These are phyloP conservation scores for Notarius quadriscutis DNA, from an alignment of 2,113 vertebrate species.

Conservation along the genomic window DNA sequence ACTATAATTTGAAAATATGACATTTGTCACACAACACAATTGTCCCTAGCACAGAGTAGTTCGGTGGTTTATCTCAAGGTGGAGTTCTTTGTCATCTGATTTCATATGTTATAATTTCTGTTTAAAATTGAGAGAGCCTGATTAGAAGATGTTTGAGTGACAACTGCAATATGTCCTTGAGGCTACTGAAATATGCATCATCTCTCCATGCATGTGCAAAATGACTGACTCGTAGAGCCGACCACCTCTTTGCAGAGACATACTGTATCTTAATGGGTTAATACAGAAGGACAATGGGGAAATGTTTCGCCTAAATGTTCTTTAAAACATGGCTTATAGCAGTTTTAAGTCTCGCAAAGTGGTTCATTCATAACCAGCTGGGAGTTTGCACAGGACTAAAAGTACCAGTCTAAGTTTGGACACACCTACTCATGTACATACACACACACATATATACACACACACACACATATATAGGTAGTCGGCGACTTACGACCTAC, in stretches of 20 bases:
- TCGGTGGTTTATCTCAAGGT: not conserved
- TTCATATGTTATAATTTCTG: not conserved
- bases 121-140: not conserved
- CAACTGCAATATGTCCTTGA: not conserved
- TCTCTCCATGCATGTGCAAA: not conserved
- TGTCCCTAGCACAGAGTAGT: not conserved
- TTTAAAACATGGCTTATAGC: not conserved
- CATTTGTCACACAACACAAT: not conserved
- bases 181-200: not conserved
- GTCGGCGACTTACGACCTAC: no score
- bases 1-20: not conserved
- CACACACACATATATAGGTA: no score
- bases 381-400: slow-evolving; percentile 3
- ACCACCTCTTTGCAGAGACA: not conserved
- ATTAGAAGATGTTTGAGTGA: not conserved
- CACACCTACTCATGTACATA: no score
- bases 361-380: not conserved
- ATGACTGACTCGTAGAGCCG: not conserved
- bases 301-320: not conserved
- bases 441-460: no score
- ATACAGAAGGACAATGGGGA: not conserved
- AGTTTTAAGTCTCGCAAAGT: not conserved
- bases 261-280: not conserved
- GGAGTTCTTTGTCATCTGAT: not conserved
- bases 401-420: no score